Evolutionary conservation across 2,888 invertebrate species (phyloP).

Genomic region (Leuctra nigra): DNA sequence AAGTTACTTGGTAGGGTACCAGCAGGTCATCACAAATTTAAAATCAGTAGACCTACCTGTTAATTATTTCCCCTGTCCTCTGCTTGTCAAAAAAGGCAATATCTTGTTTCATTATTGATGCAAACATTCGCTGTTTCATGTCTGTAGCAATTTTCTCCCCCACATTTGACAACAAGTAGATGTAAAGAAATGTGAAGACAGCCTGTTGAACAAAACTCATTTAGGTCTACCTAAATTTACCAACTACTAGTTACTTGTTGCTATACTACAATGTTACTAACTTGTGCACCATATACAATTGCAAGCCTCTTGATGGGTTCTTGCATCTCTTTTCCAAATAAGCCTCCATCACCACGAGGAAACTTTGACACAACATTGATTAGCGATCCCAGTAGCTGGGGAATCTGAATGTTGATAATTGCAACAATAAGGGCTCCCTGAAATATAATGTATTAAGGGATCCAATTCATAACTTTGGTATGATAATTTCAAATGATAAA

Average conservation of each 20-base stretch:
- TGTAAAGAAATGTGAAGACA: slow-evolving; percentile 82
- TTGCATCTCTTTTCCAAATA: slow-evolving; percentile 56
- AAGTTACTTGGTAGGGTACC: too few relatives aligned
- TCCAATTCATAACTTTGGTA: background rate
- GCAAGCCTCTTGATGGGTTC: slow-evolving; percentile 60
- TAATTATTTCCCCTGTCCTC: slow-evolving; percentile 86
- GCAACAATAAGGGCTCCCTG: slow-evolving; percentile 87
- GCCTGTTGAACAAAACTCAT: too few relatives aligned
- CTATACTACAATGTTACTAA: too few relatives aligned
- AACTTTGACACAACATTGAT: slow-evolving; percentile 68
- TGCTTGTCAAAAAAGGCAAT: slow-evolving; percentile 86
- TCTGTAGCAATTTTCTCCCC: slow-evolving; percentile 82
- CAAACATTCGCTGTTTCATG: slow-evolving; percentile 75
- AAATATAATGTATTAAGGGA: slow-evolving; percentile 38
- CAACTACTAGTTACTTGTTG: too few relatives aligned
- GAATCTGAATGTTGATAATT: slow-evolving; percentile 82
- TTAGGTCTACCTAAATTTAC: too few relatives aligned
- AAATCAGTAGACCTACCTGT: slow-evolving; percentile 50
- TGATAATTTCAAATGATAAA: background rate
- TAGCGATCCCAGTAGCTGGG: slow-evolving; percentile 71
- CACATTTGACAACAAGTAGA: slow-evolving; percentile 75
- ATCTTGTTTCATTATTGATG: slow-evolving; percentile 77
- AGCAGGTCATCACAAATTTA: slow-evolving; percentile 1
- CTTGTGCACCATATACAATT: slow-evolving; percentile 66
- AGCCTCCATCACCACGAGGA: slow-evolving; percentile 42